Evolutionary conservation across 2,113 vertebrate species (phyloP), one percentile per base, ranked within the genome.

Genomic region (Xenus cinereus): DNA sequence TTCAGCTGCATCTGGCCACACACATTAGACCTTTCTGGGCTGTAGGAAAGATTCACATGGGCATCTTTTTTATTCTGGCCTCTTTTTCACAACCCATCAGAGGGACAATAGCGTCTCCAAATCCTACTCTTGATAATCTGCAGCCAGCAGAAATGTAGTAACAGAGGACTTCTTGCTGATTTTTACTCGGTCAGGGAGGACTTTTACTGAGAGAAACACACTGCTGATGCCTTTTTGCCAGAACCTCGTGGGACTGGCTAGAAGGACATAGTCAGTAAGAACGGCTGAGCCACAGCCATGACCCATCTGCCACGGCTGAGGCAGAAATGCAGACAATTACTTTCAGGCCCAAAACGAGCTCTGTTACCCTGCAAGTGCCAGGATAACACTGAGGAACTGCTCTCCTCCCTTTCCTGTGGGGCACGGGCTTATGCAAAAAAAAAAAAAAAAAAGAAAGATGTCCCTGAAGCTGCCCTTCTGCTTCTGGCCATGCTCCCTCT

Each of bases 351-450:
- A 39, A 82, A 85, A 85, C 27, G 35, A 43, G 12, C 20, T 8
- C 22, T 37, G 21, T 33, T 43, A 60, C 16, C 32, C n/a, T 0
- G 0, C 27, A 53, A 43, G 12, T 43, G 39, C 30, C 79, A 85
- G 32, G 27, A 45, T 4, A 64, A 6, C 73, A 37, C 21, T 37
- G 53, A 69, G 28, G 12, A 93, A 64, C 7, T 14, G 6, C 12
- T 50, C 63, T 77, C 43, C 30, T 82, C 35, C 17, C 13, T 88
- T 73, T 64, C 28, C 33, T 5, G 0, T 37, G 26, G 23, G 51
- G 24, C 24, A 32, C 0, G 0, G 12, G 43, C 28, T 92, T 33
- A 28, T 1, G 3, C 1, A 46, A 48, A 48, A 48, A 18, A 45
- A 45, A 45, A 45, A 18, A 45, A 45, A 45, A 45, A 45, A 45